A percentile compares a stretch with the other conserved stretches of the same genome.
Conservation (phyloP, 2,888 invertebrate species). For the Melieria omissa region DNA sequence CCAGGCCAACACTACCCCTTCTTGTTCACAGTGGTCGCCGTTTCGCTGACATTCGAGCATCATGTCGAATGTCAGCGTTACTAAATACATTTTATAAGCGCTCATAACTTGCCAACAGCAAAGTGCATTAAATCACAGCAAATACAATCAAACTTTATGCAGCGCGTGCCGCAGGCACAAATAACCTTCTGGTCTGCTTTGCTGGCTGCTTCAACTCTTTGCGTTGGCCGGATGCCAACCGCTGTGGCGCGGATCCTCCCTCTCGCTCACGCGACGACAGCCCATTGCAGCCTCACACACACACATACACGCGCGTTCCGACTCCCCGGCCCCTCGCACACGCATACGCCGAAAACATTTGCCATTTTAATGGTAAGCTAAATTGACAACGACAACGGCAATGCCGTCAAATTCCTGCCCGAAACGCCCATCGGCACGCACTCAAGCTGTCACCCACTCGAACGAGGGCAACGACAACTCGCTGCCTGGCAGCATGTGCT, state of each 20-base stretch:
- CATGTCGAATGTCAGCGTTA: background rate
- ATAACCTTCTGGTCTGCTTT: background rate
- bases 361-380: conserved; percentile 3
- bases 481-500: background rate
- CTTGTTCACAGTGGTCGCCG: no score
- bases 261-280: background rate
- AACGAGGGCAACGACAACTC: background rate
- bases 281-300: background rate
- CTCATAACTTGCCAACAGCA: conserved; percentile 55
- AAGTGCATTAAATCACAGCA: conserved; percentile 49
- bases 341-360: background rate
- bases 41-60: background rate
- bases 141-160: conserved; percentile 56
- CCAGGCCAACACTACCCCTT: no score
- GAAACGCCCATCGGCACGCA: background rate
- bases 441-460: background rate
- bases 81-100: conserved; percentile 48
- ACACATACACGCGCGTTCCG: background rate
- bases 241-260: background rate
- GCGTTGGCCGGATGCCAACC: background rate
- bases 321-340: background rate
- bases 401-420: background rate
- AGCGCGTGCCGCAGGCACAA: background rate
- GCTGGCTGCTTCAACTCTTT: background rate
- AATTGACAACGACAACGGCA: conserved; percentile 12